These are phyloP conservation scores for Xenentodon cancila DNA, from an alignment of 2,797 vertebrate genomes.

Conservation along the genomic window DNA sequence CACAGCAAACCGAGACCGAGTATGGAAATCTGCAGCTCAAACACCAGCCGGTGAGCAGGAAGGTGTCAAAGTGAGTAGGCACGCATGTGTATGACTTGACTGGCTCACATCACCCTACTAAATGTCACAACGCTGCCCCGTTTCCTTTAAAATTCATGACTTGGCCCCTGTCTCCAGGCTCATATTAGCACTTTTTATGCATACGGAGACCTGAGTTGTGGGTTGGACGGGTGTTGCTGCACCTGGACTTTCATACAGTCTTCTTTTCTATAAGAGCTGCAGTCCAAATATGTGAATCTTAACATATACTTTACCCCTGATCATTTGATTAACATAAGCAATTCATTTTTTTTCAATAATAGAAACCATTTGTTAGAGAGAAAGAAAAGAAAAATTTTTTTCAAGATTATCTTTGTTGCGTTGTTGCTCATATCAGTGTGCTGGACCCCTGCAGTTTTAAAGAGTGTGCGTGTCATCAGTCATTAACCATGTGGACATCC, in stretches of 20 bases:
- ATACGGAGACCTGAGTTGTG: slow-evolving; percentile 5
- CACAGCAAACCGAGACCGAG: slow-evolving; percentile 84
- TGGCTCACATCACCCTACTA: slow-evolving; percentile 28
- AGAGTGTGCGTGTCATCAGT: background rate
- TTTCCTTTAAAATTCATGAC: slow-evolving; percentile 43
- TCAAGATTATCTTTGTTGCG: too few relatives aligned
- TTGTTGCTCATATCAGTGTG: too few relatives aligned
- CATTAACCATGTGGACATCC: background rate
- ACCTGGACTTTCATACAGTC: slow-evolving; percentile 8
- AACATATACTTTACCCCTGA: background rate
- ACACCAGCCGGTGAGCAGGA: slow-evolving; percentile 82
- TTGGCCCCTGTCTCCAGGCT: slow-evolving; percentile 27
- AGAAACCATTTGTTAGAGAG: background rate
- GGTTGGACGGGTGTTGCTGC: background rate
- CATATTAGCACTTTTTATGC: slow-evolving; percentile 33
- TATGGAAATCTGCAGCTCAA: slow-evolving; percentile 91
- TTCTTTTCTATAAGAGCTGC: background rate
- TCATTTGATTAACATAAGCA: background rate
- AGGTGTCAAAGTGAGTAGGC: slow-evolving; percentile 90
- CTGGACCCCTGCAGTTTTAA: background rate
- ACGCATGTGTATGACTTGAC: slow-evolving; percentile 3
- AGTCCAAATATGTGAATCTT: background rate
- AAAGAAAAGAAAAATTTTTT: too few relatives aligned
- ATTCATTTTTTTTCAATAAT: background rate
- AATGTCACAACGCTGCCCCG: slow-evolving; percentile 40